Percentiles rank a stretch among this genome's conserved stretches.
These are phyloP conservation scores for Lophius americanus DNA, from an alignment of 2,797 vertebrate species.

Conservation along the genomic window DNA sequence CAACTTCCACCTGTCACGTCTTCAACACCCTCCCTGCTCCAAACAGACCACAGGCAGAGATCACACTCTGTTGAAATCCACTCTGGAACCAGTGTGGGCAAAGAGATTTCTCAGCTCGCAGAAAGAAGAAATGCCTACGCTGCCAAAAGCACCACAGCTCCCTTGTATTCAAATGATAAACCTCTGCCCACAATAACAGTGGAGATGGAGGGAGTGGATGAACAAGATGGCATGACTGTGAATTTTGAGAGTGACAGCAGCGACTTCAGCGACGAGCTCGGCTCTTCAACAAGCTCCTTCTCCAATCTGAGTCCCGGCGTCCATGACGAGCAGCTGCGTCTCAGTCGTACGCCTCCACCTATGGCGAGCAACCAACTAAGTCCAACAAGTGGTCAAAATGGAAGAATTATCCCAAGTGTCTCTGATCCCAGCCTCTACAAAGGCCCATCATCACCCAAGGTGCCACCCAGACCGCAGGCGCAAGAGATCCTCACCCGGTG, in stretches of 20 bases:
- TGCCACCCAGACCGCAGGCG: constrained; percentile 80
- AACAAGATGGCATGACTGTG: background rate
- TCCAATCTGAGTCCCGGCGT: constrained; percentile 23
- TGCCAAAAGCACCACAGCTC: rapidly evolving
- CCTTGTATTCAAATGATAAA: rapidly evolving
- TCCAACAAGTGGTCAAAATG: background rate
- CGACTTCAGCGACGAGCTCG: constrained; percentile 58
- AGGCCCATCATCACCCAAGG: constrained; percentile 63
- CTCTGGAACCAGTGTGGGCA: background rate
- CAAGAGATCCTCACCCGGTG: constrained; percentile 85
- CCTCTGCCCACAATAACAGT: constrained; percentile 59
- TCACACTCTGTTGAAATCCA: constrained; percentile 58
- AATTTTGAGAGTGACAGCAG: constrained; percentile 36
- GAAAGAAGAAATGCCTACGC: rapidly evolving
- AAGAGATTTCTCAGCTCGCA: background rate
- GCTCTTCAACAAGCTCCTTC: background rate
- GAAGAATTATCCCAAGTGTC: constrained; percentile 43
- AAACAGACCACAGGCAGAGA: constrained; percentile 15
- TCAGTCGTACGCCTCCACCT: constrained; percentile 49
- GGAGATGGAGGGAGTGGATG: constrained; percentile 30
- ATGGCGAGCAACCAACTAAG: constrained; percentile 14
- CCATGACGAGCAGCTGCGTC: constrained; percentile 4
- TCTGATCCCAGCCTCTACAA: constrained; percentile 73
- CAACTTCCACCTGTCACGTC: background rate
- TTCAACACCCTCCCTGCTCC: background rate